A percentile compares a stretch with the other conserved stretches of the same genome.
Evolutionary conservation across 1,140 invertebrate genomes (phyloP).

Genomic region (Pseudomyrmex gracilis): DNA sequence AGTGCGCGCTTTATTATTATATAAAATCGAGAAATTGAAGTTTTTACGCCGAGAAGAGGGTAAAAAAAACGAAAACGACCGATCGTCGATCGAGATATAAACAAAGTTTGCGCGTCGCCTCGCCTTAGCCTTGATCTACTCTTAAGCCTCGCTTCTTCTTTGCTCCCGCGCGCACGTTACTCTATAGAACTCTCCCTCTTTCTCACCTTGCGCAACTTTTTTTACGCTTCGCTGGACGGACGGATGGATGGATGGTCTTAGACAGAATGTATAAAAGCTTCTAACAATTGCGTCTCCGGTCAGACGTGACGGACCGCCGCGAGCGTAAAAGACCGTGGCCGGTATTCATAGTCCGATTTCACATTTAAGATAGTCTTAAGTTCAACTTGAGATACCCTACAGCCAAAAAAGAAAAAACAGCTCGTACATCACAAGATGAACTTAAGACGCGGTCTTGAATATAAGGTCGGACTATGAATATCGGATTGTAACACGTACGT

Average conservation of each 20-base stretch:
- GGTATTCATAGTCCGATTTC: neutral
- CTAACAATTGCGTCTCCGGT: conserved; percentile 25
- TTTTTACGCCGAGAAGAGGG: neutral
- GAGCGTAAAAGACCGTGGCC: conserved; percentile 8
- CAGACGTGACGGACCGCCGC: conserved; percentile 36
- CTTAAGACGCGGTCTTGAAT: too few relatives aligned
- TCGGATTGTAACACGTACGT: too few relatives aligned
- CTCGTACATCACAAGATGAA: too few relatives aligned
- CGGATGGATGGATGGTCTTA: conserved; percentile 36
- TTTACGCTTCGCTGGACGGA: conserved; percentile 35
- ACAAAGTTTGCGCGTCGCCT: conserved; percentile 56
- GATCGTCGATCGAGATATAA: conserved; percentile 21
- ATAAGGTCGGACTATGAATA: too few relatives aligned
- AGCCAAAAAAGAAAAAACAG: too few relatives aligned
- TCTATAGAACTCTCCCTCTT: conserved; percentile 24
- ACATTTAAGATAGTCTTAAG: too few relatives aligned
- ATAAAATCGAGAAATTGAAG: conserved; percentile 48
- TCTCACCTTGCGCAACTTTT: conserved; percentile 37
- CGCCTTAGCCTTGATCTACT: conserved; percentile 80
- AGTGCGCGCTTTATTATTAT: conserved; percentile 36
- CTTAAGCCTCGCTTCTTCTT: conserved; percentile 63
- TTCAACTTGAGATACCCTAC: too few relatives aligned
- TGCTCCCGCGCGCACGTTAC: neutral
- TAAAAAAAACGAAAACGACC: conserved; percentile 40
- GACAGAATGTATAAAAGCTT: conserved; percentile 43